A percentile compares a stretch with the other conserved stretches of the same genome.
Conservation (phyloP, 1,140 invertebrate genomes). For the Drosophila busckii region DNA sequence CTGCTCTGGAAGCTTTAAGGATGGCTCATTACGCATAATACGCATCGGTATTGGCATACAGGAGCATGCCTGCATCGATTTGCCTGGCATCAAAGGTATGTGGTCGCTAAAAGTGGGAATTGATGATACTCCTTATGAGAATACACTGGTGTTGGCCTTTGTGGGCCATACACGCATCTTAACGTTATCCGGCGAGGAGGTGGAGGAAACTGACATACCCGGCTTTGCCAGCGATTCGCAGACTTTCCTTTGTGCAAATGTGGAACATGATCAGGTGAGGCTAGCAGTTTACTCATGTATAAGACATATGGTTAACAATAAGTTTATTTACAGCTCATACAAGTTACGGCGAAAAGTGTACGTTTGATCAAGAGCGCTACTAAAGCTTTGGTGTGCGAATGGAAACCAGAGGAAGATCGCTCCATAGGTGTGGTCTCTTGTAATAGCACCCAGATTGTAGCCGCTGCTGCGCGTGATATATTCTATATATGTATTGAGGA, state of each 20-base stretch:
- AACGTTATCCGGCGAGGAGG: slow-evolving; percentile 94
- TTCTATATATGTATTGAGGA: slow-evolving; percentile 92
- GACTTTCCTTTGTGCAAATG: slow-evolving; percentile 96
- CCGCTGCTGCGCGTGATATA: slow-evolving; percentile 92
- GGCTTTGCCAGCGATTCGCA: slow-evolving; percentile 95
- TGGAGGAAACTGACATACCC: slow-evolving; percentile 96
- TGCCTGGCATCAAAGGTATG: slow-evolving; percentile 98
- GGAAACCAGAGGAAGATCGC: slow-evolving; percentile 87
- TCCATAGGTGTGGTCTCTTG: slow-evolving; percentile 94
- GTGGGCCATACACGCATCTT: slow-evolving; percentile 96
- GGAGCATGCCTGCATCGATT: slow-evolving; percentile 97
- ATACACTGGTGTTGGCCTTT: slow-evolving; percentile 95
- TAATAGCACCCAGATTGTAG: slow-evolving; percentile 90
- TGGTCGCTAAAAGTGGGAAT: slow-evolving; percentile 92
- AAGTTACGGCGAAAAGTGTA: slow-evolving; percentile 87
- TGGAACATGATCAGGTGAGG: slow-evolving; percentile 87
- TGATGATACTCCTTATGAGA: slow-evolving; percentile 83
- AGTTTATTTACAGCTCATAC: slow-evolving; percentile 58
- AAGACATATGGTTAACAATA: neutral
- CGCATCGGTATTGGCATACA: slow-evolving; percentile 98
- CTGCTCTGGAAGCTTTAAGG: slow-evolving; percentile 97
- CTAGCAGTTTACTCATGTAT: neutral
- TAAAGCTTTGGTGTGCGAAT: slow-evolving; percentile 86
- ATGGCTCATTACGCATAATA: slow-evolving; percentile 97
- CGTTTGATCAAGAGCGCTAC: slow-evolving; percentile 84